Base-by-base conservation (phyloP, 2,797 vertebrate species). In the Cuniculus paca region DNA sequence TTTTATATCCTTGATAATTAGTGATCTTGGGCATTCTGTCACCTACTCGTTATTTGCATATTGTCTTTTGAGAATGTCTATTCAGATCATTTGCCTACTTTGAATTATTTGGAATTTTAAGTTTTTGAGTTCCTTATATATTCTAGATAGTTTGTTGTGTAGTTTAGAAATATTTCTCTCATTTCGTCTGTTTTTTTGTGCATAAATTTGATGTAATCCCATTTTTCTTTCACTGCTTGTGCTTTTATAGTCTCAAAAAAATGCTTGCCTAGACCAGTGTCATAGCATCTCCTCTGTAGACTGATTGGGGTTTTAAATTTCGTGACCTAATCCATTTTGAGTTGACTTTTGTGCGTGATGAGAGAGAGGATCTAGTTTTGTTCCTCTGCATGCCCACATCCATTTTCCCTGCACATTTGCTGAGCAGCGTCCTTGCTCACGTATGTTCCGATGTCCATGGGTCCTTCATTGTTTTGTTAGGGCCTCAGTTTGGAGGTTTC, bases 281-380 rank as follows among this genome's bases (percentile, higher is more conserved):
- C 58, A 7, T 6, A 13, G 56, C 2, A 10, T 3, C 31, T 22
- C 22, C 56, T 36, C 9, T 4, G 3, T 12, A 28, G 34, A 16
- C 26, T 16, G 13, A 1, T 20, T 17, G 20, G 74, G 28, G 14
- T 50, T 39, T 50, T 13, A 45, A 1, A 12, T 6, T 39, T 28
- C 16, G 28, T 52, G 22, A 58, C 2, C 54, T 24, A 2, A 4
- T 36, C 31, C 3, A 34, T 42, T 34, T 45, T 68, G 24, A 36
- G 34, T 7, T 48, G 54, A 6, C 6, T 12, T 61, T 19, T 24
- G 39, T 4, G 2, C 12, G 2, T 28, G 42, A 4, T 9, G 72
- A 14, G 28, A 42, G n/a, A 4, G 13, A 6, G 3, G 10, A 11
- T 60, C 31, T 3, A 2, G 11, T 7, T 8, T n/a, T 4, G 0